phyloP scores from a whole-genome alignment of 2,888 invertebrate genomes.

The Gari tellinella region DNA sequence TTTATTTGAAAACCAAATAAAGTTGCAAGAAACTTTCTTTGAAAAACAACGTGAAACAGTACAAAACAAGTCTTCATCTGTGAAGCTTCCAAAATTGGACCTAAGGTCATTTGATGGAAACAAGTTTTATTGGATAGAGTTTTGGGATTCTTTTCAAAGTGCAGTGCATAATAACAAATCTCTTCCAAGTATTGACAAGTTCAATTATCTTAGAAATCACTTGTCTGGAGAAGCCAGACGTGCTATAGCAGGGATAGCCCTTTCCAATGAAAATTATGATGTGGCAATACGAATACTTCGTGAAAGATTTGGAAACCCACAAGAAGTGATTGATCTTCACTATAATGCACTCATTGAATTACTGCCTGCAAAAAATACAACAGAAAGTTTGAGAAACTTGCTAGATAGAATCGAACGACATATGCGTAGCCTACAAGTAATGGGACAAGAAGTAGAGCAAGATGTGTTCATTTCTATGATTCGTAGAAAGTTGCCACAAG shows the following conservation, averaged over 20 bases:
- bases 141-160: slow-evolving; percentile 39
- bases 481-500: slow-evolving; percentile 1
- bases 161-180: slow-evolving; percentile 31
- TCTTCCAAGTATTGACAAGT: slow-evolving; percentile 34
- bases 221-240: neutral
- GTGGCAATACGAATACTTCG: slow-evolving; percentile 30
- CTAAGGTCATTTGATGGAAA: slow-evolving; percentile 20
- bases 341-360: slow-evolving; percentile 32
- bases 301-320: slow-evolving; percentile 31
- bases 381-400: slow-evolving; percentile 21
- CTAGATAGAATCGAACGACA: slow-evolving; percentile 24
- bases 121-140: slow-evolving; percentile 24
- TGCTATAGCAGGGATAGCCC: neutral
- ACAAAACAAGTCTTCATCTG: neutral
- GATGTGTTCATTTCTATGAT: slow-evolving; percentile 33
- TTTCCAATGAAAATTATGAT: slow-evolving; percentile 36
- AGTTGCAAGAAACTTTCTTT: too few species aligned
- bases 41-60: too few species aligned
- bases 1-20: too few species aligned
- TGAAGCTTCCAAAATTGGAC: slow-evolving; percentile 28
- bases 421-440: slow-evolving; percentile 25
- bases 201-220: slow-evolving; percentile 39
- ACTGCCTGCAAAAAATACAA: slow-evolving; percentile 14
- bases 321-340: slow-evolving; percentile 33
- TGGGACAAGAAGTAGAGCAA: slow-evolving; percentile 21